A percentile compares a stretch with the other conserved stretches of the same genome.
phyloP scores from a whole-genome alignment of 2,888 invertebrate species.

The Theretra japonica region DNA sequence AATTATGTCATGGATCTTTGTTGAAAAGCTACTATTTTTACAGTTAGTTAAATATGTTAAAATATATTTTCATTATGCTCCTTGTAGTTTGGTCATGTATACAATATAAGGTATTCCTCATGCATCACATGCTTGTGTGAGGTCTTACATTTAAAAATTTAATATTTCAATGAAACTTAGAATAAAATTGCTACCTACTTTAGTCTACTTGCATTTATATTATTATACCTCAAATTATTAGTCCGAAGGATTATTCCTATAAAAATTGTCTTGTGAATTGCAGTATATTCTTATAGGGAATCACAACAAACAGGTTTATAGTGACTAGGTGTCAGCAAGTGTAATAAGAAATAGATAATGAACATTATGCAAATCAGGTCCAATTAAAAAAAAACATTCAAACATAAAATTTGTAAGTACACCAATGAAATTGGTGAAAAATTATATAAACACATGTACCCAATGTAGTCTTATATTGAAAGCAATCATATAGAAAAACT shows the following conservation, averaged over 20 bases:
- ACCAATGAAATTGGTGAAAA: constrained; percentile 48
- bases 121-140: constrained; percentile 47
- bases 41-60: constrained; percentile 53
- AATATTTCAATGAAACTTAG: constrained; percentile 40
- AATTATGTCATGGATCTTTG: constrained; percentile 41
- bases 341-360: constrained; percentile 1
- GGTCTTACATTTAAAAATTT: constrained; percentile 43
- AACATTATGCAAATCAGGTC: constrained; percentile 36
- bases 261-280: constrained; percentile 20
- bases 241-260: constrained; percentile 19
- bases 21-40: constrained; percentile 56
- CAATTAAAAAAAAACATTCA: constrained; percentile 30
- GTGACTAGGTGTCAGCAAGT: not conserved
- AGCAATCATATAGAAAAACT: constrained; percentile 59
- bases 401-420: constrained; percentile 34
- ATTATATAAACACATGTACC: constrained; percentile 30
- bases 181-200: constrained; percentile 49
- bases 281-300: constrained; percentile 6
- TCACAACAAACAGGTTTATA: constrained; percentile 2
- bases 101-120: constrained; percentile 42
- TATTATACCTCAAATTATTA: constrained; percentile 23
- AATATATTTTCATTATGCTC: constrained; percentile 47
- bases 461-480: constrained; percentile 40
- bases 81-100: constrained; percentile 50
- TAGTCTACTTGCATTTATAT: constrained; percentile 55